Evolutionary conservation across 2,888 invertebrate species (phyloP).

Genomic region (Conistra vaccinii): DNA sequence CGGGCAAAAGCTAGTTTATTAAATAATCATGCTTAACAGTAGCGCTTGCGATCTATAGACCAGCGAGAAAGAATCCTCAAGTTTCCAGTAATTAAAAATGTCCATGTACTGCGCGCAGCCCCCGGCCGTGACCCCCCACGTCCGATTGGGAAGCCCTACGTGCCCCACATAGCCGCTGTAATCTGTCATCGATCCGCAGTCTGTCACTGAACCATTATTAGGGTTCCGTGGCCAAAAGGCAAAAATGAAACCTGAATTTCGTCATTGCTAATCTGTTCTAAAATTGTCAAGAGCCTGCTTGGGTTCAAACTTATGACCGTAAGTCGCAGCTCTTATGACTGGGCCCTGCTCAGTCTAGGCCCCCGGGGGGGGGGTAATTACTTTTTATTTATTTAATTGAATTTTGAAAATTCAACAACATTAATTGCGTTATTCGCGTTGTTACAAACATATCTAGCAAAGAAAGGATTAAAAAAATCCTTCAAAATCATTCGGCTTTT

Average conservation of each 20-base stretch:
- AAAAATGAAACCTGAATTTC: not conserved
- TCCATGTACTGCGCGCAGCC: not conserved
- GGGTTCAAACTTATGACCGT: too few relatives aligned
- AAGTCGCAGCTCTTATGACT: too few relatives aligned
- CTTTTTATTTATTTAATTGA: too few relatives aligned
- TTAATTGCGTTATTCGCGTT: too few relatives aligned
- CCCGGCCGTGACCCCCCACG: slow-evolving; percentile 62
- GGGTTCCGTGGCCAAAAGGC: not conserved
- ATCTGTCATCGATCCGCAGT: slow-evolving; percentile 54
- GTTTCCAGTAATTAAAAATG: not conserved
- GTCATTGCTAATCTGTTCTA: not conserved
- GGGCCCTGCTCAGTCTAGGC: too few relatives aligned
- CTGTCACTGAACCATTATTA: not conserved
- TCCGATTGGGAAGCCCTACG: slow-evolving; percentile 59
- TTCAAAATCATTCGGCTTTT: not conserved
- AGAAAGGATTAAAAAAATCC: not conserved
- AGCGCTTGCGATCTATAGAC: too few relatives aligned
- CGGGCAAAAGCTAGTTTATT: too few relatives aligned
- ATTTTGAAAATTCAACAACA: not conserved
- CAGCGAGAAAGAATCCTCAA: not conserved
- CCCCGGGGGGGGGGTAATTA: too few relatives aligned
- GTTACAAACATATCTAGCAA: not conserved
- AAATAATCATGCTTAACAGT: too few relatives aligned
- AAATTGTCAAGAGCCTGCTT: too few relatives aligned
- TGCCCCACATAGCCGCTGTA: slow-evolving; percentile 44